These are phyloP conservation scores for Paratilapia polleni DNA, from an alignment of 2,113 vertebrate species.

Conservation along the genomic window DNA sequence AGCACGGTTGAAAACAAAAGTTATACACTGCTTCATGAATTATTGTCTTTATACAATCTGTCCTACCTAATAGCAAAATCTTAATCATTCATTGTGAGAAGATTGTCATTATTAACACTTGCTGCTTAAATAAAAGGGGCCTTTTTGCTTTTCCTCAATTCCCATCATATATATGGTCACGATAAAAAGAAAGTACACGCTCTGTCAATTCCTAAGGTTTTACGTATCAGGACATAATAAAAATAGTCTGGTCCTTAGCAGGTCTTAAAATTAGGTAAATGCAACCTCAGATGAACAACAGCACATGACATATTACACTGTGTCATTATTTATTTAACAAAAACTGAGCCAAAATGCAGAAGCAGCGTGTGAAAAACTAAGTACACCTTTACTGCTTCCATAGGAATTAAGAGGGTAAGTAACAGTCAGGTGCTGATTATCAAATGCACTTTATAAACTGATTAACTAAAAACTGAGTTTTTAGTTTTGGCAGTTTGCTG, in stretches of 20 bases:
- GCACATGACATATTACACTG: too few species aligned
- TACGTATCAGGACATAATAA: too few species aligned
- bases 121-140: background rate
- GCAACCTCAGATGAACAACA: too few species aligned
- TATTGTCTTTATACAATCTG: background rate
- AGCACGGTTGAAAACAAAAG: background rate
- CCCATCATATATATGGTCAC: background rate
- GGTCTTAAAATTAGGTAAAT: too few species aligned
- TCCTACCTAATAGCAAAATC: background rate
- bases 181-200: background rate
- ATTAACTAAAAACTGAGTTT: background rate
- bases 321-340: too few species aligned
- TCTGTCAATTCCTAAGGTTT: too few species aligned
- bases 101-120: slow-evolving; percentile 2
- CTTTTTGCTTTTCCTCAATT: background rate
- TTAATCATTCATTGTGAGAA: background rate
- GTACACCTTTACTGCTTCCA: background rate
- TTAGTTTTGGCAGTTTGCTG: background rate
- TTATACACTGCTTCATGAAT: background rate
- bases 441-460: background rate
- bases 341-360: too few species aligned
- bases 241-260: too few species aligned
- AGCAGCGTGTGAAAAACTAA: background rate
- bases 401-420: background rate
- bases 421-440: background rate